Evolutionary conservation across 2,113 vertebrate species (phyloP).

Genomic region (Eublepharis macularius): DNA sequence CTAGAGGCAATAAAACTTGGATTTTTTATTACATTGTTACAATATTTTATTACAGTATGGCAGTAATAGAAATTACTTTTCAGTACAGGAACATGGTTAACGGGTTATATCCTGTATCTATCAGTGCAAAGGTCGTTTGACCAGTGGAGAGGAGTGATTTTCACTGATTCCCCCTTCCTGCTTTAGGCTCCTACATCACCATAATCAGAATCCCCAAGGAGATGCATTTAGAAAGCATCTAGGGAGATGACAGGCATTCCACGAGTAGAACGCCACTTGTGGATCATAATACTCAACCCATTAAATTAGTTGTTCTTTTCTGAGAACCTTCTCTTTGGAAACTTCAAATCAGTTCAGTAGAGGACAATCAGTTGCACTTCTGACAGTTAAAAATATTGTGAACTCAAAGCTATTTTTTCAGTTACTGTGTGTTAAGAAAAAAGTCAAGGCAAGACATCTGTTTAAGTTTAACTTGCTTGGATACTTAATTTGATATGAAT

Average conservation of each 20-base stretch:
- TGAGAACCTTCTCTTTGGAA: background rate
- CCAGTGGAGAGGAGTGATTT: too few species aligned
- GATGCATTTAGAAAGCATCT: too few species aligned
- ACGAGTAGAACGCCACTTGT: background rate
- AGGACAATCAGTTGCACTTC: background rate
- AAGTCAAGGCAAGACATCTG: background rate
- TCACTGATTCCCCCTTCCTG: too few species aligned
- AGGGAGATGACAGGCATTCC: too few species aligned
- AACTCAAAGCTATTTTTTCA: background rate
- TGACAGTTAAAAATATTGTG: background rate
- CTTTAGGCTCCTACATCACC: too few species aligned
- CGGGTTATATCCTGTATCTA: too few species aligned
- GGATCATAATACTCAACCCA: background rate
- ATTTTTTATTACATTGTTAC: too few species aligned
- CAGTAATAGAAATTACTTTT: background rate
- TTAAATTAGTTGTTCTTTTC: too few species aligned
- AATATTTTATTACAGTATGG: background rate
- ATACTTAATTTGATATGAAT: conserved; percentile 25
- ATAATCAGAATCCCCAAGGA: too few species aligned
- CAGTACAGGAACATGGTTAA: background rate
- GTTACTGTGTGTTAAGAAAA: rapidly evolving
- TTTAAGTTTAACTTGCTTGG: conserved; percentile 30
- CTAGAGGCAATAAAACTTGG: too few species aligned
- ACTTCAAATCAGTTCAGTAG: rapidly evolving
- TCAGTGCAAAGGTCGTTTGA: too few species aligned